Evolutionary conservation across 2,888 invertebrate genomes (phyloP).

Genomic region (Augiades crinisus): DNA sequence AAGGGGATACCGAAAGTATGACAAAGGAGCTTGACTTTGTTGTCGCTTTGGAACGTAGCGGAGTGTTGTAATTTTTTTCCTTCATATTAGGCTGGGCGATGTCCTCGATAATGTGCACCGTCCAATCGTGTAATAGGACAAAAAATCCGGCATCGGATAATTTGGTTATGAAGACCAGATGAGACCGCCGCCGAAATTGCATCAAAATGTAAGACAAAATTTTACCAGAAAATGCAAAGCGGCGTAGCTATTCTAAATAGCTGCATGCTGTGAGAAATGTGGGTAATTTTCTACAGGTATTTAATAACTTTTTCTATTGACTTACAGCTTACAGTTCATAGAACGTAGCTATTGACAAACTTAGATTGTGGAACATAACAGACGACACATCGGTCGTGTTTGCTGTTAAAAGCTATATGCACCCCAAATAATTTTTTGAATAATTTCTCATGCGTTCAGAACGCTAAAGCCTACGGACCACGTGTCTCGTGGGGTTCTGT

Average conservation of each 20-base stretch:
- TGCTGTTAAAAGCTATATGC: no score
- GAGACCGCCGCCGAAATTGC: slow-evolving; percentile 19
- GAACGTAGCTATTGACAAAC: no score
- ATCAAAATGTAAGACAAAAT: slow-evolving; percentile 18
- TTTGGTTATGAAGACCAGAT: slow-evolving; percentile 23
- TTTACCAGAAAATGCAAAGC: slow-evolving; percentile 19
- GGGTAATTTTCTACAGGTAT: no score
- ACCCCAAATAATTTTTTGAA: no score
- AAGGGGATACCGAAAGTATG: slow-evolving; percentile 2
- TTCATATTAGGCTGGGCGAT: no score
- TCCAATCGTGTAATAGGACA: slow-evolving; percentile 4
- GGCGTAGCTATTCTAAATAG: neutral
- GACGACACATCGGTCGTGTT: no score
- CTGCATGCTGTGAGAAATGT: neutral
- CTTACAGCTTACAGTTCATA: no score
- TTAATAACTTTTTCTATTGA: no score
- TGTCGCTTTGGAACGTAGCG: neutral
- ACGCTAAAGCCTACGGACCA: no score
- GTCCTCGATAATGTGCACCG: slow-evolving; percentile 1
- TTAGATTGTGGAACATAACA: no score
- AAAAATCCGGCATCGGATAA: slow-evolving; percentile 8
- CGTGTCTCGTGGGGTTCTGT: no score
- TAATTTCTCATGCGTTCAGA: no score
- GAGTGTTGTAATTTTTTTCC: neutral
- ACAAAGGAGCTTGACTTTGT: slow-evolving; percentile 2